A percentile compares a stretch with the other conserved stretches of the same genome.
Evolutionary conservation across 2,797 vertebrate genomes (phyloP).

Genomic region (Sandelia bainsii): DNA sequence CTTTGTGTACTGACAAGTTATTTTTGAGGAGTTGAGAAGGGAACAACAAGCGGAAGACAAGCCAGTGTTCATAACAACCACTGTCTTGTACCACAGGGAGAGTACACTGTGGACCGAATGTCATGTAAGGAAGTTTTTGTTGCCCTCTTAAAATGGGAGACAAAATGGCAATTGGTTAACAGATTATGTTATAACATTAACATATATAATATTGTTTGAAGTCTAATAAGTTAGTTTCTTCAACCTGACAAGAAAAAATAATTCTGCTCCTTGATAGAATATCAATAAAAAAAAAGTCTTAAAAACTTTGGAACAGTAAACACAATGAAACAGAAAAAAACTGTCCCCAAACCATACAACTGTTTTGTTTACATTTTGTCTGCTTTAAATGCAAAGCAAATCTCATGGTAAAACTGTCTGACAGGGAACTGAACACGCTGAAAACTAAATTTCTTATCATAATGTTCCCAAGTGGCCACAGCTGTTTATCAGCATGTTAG

Average conservation of each 20-base stretch:
- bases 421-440: too few relatives aligned
- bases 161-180: not conserved
- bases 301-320: too few relatives aligned
- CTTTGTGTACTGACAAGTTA: conserved; percentile 71
- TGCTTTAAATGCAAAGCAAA: too few relatives aligned
- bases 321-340: not conserved
- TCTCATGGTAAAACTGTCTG: too few relatives aligned
- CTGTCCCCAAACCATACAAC: too few relatives aligned
- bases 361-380: too few relatives aligned
- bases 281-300: too few relatives aligned
- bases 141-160: not conserved
- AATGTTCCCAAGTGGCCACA: conserved; percentile 14
- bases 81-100: not conserved
- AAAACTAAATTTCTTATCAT: not conserved
- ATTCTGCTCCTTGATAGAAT: too few relatives aligned
- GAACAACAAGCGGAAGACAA: not conserved
- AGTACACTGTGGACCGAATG: not conserved
- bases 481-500: conserved; percentile 25
- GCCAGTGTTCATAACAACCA: not conserved
- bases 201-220: too few relatives aligned
- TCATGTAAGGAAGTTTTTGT: not conserved
- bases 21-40: not conserved
- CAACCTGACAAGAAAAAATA: too few relatives aligned
- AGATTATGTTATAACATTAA: not conserved
- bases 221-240: too few relatives aligned